Percentiles rank a stretch among this genome's conserved stretches.
These are phyloP conservation scores for Chaenogobius annularis DNA, from an alignment of 2,113 vertebrate species.

Conservation along the genomic window DNA sequence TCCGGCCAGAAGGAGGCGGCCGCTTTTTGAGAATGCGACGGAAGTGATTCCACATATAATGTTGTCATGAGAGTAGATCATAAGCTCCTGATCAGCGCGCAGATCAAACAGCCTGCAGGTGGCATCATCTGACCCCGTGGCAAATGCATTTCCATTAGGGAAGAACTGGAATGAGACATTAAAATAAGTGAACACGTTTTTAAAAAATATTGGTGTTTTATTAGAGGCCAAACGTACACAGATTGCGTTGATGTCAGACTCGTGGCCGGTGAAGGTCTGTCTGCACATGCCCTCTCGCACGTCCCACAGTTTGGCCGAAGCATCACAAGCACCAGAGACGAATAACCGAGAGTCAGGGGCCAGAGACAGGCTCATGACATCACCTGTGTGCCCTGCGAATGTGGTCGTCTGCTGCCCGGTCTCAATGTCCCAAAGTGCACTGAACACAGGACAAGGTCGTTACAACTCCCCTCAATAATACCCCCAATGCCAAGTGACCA, in stretches of 20 bases:
- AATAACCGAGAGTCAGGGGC: conserved; percentile 94
- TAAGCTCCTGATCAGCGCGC: conserved; percentile 97
- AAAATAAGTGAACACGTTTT: neutral
- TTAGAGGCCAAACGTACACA: conserved; percentile 81
- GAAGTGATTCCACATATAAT: conserved; percentile 99
- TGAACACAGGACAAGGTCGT: conserved; percentile 48
- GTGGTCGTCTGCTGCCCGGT: conserved; percentile 99
- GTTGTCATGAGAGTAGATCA: conserved; percentile 98
- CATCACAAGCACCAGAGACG: conserved; percentile 97
- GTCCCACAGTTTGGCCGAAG: conserved; percentile 98
- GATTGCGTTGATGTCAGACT: conserved; percentile 99
- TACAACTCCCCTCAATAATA: neutral
- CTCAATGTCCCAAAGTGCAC: conserved; percentile 99
- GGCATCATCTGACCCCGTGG: conserved; percentile 97
- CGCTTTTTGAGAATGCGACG: conserved; percentile 98
- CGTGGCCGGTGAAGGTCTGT: conserved; percentile 98
- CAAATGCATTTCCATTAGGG: conserved; percentile 97
- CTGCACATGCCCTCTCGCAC: conserved; percentile 99
- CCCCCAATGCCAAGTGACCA: neutral
- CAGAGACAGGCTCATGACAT: conserved; percentile 97
- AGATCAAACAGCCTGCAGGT: conserved; percentile 98
- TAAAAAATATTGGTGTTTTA: neutral
- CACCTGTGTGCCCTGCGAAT: conserved; percentile 96
- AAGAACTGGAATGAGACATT: conserved; percentile 84
- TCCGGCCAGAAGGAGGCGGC: conserved; percentile 94